A percentile compares a stretch with the other conserved stretches of the same genome.
Conservation (phyloP, 2,113 vertebrate species). For the Galemys pyrenaicus region DNA sequence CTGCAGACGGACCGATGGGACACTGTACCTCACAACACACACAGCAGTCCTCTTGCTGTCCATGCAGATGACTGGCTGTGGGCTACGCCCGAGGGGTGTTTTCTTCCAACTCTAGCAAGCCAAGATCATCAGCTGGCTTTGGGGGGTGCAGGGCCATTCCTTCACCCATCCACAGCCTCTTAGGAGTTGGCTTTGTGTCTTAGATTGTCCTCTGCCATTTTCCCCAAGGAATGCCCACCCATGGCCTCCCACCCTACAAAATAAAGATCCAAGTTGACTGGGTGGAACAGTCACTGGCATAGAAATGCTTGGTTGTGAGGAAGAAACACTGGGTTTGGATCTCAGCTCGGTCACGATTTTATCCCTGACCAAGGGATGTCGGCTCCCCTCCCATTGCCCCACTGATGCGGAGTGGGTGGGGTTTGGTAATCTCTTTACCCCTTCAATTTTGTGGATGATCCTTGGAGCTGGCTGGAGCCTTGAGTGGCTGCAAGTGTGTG, state of each 20-base stretch:
- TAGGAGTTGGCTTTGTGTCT: not conserved
- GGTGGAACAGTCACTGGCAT: not conserved
- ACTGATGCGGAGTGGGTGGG: not conserved
- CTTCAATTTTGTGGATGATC: not conserved
- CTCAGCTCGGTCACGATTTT: not conserved
- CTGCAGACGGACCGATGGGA: not conserved
- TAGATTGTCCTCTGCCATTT: not conserved
- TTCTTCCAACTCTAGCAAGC: not conserved
- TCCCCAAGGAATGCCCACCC: not conserved
- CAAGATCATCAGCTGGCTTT: not conserved
- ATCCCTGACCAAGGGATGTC: not conserved
- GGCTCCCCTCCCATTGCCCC: not conserved
- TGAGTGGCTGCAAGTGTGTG: not conserved
- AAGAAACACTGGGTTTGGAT: not conserved
- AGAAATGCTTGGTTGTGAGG: not conserved
- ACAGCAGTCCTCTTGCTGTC: not conserved
- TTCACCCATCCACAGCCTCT: not conserved
- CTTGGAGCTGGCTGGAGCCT: not conserved
- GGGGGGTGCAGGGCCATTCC: accelerated
- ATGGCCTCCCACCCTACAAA: not conserved
- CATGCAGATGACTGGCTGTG: not conserved
- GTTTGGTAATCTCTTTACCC: not conserved
- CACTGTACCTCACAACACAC: not conserved
- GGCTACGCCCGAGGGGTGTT: accelerated
- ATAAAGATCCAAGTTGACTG: not conserved